These are phyloP conservation scores for Trichomalopsis sarcophagae DNA, from an alignment of 1,140 invertebrate genomes.

Conservation along the genomic window DNA sequence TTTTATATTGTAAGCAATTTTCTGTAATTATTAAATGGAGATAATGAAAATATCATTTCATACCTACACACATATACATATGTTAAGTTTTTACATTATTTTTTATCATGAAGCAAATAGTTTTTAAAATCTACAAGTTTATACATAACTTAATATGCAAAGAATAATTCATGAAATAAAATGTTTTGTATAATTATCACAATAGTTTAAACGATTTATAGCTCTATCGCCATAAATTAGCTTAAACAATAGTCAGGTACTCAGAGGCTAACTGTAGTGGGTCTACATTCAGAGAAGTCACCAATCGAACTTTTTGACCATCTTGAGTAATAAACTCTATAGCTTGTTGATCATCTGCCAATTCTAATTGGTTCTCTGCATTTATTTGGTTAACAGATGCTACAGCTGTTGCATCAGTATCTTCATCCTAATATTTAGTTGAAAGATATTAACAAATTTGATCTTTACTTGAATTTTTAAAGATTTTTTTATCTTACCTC, in stretches of 20 bases:
- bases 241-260: slow-evolving; percentile 72
- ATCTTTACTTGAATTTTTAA: slow-evolving; percentile 21
- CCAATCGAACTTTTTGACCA: slow-evolving; percentile 73
- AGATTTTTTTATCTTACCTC: slow-evolving; percentile 55
- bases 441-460: slow-evolving; percentile 39
- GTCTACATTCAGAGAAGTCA: slow-evolving; percentile 72
- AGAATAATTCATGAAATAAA: slow-evolving; percentile 8
- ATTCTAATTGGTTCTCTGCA: slow-evolving; percentile 58
- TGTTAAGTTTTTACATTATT: slow-evolving; percentile 7
- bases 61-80: neutral
- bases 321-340: slow-evolving; percentile 74
- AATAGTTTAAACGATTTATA: slow-evolving; percentile 35
- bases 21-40: slow-evolving; percentile 18
- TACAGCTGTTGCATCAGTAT: slow-evolving; percentile 64
- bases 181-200: slow-evolving; percentile 35
- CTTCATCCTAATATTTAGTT: slow-evolving; percentile 61
- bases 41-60: slow-evolving; percentile 21
- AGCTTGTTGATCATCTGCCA: slow-evolving; percentile 66
- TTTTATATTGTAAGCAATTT: slow-evolving; percentile 11
- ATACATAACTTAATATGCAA: neutral
- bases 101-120: neutral
- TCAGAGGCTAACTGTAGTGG: slow-evolving; percentile 70
- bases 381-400: slow-evolving; percentile 66
- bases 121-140: slow-evolving; percentile 22
- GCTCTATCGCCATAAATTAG: slow-evolving; percentile 13